phyloP scores from a whole-genome alignment of 2,888 invertebrate genomes.

The Margaritifera margaritifera region DNA sequence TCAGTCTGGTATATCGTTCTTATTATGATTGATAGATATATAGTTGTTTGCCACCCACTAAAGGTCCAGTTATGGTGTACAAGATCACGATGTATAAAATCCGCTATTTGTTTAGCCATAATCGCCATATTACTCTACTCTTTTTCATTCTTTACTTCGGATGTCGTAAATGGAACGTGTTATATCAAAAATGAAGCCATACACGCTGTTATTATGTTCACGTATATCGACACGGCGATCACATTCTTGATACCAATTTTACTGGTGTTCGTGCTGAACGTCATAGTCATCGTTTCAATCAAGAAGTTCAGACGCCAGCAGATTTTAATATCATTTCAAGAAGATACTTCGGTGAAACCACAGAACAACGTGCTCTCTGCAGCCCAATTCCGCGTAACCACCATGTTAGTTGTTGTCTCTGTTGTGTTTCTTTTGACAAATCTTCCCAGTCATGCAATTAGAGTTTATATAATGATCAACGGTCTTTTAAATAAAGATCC shows the following conservation, averaged over 20 bases:
- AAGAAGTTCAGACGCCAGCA: constrained; percentile 32
- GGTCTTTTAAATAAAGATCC: constrained; percentile 24
- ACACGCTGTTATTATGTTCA: constrained; percentile 40
- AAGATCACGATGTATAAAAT: constrained; percentile 39
- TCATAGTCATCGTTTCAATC: constrained; percentile 45
- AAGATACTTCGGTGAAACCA: constrained; percentile 21
- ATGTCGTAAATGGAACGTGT: constrained; percentile 26
- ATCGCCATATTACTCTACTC: constrained; percentile 51
- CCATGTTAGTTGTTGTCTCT: constrained; percentile 63
- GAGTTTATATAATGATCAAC: constrained; percentile 50
- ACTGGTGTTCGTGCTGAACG: constrained; percentile 48
- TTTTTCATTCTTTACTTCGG: constrained; percentile 56
- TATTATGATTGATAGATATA: constrained; percentile 88
- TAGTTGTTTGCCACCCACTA: constrained; percentile 86
- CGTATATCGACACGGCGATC: constrained; percentile 54
- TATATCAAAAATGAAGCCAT: constrained; percentile 30
- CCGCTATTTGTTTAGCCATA: constrained; percentile 31
- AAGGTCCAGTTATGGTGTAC: constrained; percentile 67
- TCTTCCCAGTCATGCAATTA: constrained; percentile 63
- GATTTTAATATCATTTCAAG: constrained; percentile 16
- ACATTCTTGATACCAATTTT: constrained; percentile 57
- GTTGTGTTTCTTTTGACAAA: constrained; percentile 60
- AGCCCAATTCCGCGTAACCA: constrained; percentile 55
- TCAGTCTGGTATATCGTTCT: constrained; percentile 91
- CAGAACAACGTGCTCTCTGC: constrained; percentile 32